Evolutionary conservation across 2,113 vertebrate species (phyloP), one percentile per base, ranked within the genome.

Genomic region (Pantherophis guttatus): DNA sequence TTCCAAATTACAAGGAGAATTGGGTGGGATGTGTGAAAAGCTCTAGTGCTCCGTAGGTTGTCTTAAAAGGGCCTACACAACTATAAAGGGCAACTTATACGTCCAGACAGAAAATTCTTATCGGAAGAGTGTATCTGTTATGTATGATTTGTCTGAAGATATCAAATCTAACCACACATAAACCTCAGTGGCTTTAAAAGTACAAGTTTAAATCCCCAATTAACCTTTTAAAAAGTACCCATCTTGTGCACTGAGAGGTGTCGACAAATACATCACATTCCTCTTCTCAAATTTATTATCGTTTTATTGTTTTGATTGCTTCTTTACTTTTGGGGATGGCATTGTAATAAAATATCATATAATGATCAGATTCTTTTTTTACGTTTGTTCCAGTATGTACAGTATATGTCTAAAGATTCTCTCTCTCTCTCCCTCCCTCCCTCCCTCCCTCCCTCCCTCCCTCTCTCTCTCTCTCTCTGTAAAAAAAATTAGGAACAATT

Each of bases 21-120:
- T 33, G 94, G 95, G 95, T 97, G 96, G 95, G 97, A 96, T 95
- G 95, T 96, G 93, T 90, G 92, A 95, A 96, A 95, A 91, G 59
- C 13, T 90, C 33, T 86, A 53, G 89, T 95, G 33, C 87, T 88
- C 89, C 94, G 93, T 93, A 70, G 86, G 85, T 93, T 96, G 95
- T 91, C 94, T 94, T 29, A 89, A 29, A n/a, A 89, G 13, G 29
- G 65, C 65, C 12, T 70, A 70, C 65, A 33, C 29, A 94, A 33
- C 0, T 92, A 92, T 50, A 92, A 96, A 96, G 94, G 91, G 92
- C 93, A 94, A 58, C 13, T 48, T 10, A 21, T 39, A 50, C 57
- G 50, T 91, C 55, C 91, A 90, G 85, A 52, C 54, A 59, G 91
- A 33, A 8, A 65, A 53, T 12, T 85, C n/a, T 91, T 44, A n/a